Conservation (phyloP, 1,140 invertebrate genomes). For the Drosophila murphyi region DNA sequence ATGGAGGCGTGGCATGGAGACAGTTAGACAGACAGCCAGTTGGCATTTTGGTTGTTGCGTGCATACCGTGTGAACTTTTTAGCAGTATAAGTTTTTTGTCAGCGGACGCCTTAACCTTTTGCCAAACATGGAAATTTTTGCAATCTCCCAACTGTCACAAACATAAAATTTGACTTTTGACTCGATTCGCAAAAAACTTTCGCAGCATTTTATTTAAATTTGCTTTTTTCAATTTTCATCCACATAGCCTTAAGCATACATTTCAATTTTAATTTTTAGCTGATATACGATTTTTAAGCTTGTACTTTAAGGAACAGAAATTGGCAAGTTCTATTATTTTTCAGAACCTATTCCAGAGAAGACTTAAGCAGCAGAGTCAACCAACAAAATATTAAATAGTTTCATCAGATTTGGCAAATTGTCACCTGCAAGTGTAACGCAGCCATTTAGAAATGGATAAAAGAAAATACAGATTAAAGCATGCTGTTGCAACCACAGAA, state of each 20-base stretch:
- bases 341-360: too few species aligned
- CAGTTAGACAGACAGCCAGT: conserved; percentile 22
- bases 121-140: conserved; percentile 51
- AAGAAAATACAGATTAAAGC: conserved; percentile 18
- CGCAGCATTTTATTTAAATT: conserved; percentile 34
- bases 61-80: conserved; percentile 41
- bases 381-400: too few species aligned
- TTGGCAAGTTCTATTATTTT: neutral
- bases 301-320: neutral
- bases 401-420: neutral
- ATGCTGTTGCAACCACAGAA: neutral
- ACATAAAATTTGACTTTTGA: conserved; percentile 63
- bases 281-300: neutral
- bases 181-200: conserved; percentile 30
- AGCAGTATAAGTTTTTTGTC: conserved; percentile 34
- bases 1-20: conserved; percentile 26
- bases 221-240: conserved; percentile 2
- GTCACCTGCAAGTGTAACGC: neutral
- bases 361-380: too few species aligned
- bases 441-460: neutral
- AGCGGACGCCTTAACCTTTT: conserved; percentile 46
- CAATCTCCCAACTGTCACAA: conserved; percentile 70
- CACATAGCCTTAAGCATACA: neutral
- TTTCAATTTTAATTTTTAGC: conserved; percentile 19
- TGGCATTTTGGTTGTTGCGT: conserved; percentile 38